These are phyloP conservation scores for Lepidochitona cinerea DNA, from an alignment of 2,888 invertebrate genomes.

Conservation along the genomic window DNA sequence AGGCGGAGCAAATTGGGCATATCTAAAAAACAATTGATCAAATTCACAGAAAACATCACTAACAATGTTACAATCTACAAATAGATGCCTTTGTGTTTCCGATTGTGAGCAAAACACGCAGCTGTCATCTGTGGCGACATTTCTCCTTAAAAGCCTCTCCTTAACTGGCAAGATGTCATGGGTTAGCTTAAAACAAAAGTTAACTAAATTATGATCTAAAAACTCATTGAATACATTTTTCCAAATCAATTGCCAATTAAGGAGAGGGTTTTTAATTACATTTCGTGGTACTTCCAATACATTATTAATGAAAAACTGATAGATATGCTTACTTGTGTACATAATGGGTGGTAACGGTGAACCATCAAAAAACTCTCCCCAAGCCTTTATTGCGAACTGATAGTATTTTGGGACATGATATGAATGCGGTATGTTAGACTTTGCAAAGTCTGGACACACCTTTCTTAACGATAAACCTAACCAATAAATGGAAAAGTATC, in stretches of 20 bases:
- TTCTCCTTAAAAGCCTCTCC: background rate
- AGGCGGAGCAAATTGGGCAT: background rate
- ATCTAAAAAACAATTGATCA: background rate
- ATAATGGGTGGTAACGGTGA: background rate
- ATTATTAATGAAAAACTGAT: background rate
- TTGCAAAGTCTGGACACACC: background rate
- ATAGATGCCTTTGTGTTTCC: background rate
- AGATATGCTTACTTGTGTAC: background rate
- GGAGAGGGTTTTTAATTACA: background rate
- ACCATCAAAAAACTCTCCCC: background rate
- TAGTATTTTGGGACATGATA: background rate
- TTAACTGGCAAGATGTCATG: background rate
- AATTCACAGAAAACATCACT: background rate
- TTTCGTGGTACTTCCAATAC: background rate
- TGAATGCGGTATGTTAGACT: background rate
- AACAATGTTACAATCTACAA: background rate
- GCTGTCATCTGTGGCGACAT: background rate
- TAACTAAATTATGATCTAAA: slow-evolving; percentile 1
- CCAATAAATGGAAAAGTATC: slow-evolving; percentile 7
- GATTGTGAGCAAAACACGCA: background rate
- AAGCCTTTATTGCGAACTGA: background rate
- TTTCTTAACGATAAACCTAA: background rate
- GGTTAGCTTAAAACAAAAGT: background rate
- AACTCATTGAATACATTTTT: background rate
- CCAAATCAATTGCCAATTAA: background rate